Percentiles rank a stretch among this genome's conserved stretches.
phyloP scores from a whole-genome alignment of 2,797 vertebrate species.

The Hoplostethus atlanticus region DNA sequence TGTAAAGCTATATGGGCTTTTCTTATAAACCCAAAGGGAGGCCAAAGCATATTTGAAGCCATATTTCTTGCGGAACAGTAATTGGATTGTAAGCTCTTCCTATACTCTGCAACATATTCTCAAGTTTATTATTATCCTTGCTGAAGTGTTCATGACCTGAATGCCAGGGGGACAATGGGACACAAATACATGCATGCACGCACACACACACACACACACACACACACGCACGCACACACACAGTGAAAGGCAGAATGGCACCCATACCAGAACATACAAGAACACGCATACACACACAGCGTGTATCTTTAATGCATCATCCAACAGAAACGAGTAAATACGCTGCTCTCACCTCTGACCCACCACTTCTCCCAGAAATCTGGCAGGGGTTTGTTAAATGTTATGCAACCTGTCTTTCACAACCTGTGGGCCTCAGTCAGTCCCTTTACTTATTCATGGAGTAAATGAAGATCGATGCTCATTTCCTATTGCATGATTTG shows the following conservation, averaged over 20 bases:
- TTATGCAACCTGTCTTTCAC: conserved; percentile 76
- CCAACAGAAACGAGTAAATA: conserved; percentile 67
- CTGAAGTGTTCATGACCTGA: conserved; percentile 48
- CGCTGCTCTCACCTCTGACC: conserved; percentile 62
- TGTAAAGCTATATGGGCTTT: conserved; percentile 5
- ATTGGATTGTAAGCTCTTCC: conserved; percentile 34
- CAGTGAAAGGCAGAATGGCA: not conserved
- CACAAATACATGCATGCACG: conserved; percentile 16
- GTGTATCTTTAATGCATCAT: conserved; percentile 61
- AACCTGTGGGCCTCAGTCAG: conserved; percentile 62
- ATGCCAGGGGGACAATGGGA: conserved; percentile 34
- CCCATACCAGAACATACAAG: not conserved
- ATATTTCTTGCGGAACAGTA: conserved; percentile 51
- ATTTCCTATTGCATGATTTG: conserved; percentile 34
- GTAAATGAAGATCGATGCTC: conserved; percentile 54
- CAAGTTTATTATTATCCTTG: conserved; percentile 62
- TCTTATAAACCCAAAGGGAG: conserved; percentile 16
- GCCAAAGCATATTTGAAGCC: conserved; percentile 22
- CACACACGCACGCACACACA: conserved; percentile 21
- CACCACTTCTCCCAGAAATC: conserved; percentile 64
- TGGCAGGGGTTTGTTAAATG: conserved; percentile 68
- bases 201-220: conserved; percentile 19
- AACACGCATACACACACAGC: conserved; percentile 9
- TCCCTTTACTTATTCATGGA: conserved; percentile 72
- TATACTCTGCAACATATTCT: conserved; percentile 44